Conservation (phyloP, 2,113 vertebrate genomes). For the Vidua chalybeata region DNA sequence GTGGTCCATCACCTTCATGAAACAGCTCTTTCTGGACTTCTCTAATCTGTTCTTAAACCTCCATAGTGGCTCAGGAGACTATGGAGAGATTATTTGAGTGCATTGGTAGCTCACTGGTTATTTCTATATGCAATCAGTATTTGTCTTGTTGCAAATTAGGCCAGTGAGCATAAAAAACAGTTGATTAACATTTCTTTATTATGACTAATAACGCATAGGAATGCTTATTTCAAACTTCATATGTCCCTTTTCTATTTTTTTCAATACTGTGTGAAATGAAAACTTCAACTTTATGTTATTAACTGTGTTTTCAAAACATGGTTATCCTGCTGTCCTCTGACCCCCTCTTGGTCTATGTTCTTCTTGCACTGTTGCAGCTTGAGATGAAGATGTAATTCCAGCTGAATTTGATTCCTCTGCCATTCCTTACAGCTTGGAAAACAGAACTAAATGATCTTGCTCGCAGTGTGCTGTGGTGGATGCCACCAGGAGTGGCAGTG, state of each 20-base stretch:
- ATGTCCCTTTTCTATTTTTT: not conserved
- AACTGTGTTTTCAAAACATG: not conserved
- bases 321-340: not conserved
- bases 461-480: not conserved
- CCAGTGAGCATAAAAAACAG: not conserved
- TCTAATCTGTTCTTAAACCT: not conserved
- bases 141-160: not conserved
- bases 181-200: not conserved
- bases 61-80: not conserved
- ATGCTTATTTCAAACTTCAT: not conserved
- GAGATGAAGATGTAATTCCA: not conserved
- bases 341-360: not conserved
- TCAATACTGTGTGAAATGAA: not conserved
- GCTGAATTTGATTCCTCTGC: not conserved
- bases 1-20: not conserved
- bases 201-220: not conserved
- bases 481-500: not conserved
- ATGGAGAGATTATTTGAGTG: not conserved
- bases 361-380: not conserved
- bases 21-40: not conserved
- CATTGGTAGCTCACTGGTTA: not conserved
- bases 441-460: not conserved
- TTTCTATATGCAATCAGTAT: not conserved
- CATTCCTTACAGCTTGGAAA: not conserved
- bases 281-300: not conserved